Percentiles rank a stretch among this genome's conserved stretches.
These are phyloP conservation scores for Leucopsar rothschildi DNA, from an alignment of 2,113 vertebrate genomes.

Conservation along the genomic window DNA sequence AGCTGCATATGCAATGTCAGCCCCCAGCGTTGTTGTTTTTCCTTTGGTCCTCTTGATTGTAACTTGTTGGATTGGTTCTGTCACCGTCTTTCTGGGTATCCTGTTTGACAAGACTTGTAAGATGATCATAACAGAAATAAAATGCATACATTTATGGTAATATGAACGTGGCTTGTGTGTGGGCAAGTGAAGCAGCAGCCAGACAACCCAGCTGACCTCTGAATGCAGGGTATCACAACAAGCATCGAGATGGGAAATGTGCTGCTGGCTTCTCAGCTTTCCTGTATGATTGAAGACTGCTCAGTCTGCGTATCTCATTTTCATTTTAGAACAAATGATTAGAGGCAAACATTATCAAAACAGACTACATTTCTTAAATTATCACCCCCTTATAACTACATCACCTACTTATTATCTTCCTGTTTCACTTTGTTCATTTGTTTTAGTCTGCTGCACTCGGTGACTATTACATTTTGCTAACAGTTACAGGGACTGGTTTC, in stretches of 20 bases:
- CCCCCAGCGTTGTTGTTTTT: neutral
- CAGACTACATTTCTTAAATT: neutral
- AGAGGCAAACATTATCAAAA: neutral
- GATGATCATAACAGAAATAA: neutral
- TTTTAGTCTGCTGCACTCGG: neutral
- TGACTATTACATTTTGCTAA: neutral
- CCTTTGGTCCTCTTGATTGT: neutral
- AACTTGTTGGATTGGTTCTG: neutral
- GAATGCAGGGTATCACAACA: neutral
- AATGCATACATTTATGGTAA: neutral
- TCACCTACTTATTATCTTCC: neutral
- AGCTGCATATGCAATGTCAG: neutral
- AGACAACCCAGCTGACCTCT: neutral
- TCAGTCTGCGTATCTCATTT: neutral
- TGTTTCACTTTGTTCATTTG: neutral
- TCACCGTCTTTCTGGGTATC: neutral
- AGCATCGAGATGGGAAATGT: neutral
- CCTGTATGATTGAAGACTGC: neutral
- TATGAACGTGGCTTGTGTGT: neutral
- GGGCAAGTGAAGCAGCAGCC: neutral
- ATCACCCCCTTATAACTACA: neutral
- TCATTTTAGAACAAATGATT: neutral
- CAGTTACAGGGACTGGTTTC: neutral
- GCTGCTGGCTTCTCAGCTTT: neutral
- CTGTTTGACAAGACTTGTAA: neutral